Evolutionary conservation across 2,113 vertebrate genomes (phyloP), one percentile per base, ranked within the genome.

Genomic region (Pongo abelii): DNA sequence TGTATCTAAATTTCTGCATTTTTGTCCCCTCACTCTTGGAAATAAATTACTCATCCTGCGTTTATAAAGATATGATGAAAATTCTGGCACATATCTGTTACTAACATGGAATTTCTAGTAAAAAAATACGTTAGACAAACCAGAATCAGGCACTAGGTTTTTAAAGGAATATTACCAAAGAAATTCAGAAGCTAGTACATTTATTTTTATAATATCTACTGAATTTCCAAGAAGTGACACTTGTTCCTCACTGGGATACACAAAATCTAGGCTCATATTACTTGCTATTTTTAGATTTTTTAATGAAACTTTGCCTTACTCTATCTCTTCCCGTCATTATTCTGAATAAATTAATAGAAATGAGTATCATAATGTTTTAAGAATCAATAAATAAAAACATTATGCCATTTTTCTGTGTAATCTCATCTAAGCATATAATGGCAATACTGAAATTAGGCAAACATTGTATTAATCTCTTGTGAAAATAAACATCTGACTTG

Each of bases 401-500:
- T 83, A 64, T 67, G 52, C 52, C n/a, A 67, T 84, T 85, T 93
- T 74, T 70, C 55, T 85, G 59, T 64, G 74, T 84, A 89, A 40
- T 67, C 12, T 79, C n/a, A 88, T 74, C 52, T 78, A 50, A 80
- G 8, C 16, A 74, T 92, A 46, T 64, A 59, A 84, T 61, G 84
- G 81, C 5, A 40, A 32, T n/a, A 90, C 59, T 83, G 27, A 95
- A 95, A 92, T 78, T 86, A 93, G 46, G 57, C 72, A 94, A 81
- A 74, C 17, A 55, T 25, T 64, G 25, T 64, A 55, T 74, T 78
- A 74, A 84, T 77, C 20, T 89, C 40, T 78, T 92, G n/a, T 78
- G 52, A 22, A 91, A 84, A 89, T 84, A 96, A 95, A 61, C 55
- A 84, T 96, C 70, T 95, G 57, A 70, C 59, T 93, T 93, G 89